A percentile compares a stretch with the other conserved stretches of the same genome.
These are phyloP conservation scores for Ormyrus labotus DNA, from an alignment of 2,888 invertebrate genomes.

Conservation along the genomic window DNA sequence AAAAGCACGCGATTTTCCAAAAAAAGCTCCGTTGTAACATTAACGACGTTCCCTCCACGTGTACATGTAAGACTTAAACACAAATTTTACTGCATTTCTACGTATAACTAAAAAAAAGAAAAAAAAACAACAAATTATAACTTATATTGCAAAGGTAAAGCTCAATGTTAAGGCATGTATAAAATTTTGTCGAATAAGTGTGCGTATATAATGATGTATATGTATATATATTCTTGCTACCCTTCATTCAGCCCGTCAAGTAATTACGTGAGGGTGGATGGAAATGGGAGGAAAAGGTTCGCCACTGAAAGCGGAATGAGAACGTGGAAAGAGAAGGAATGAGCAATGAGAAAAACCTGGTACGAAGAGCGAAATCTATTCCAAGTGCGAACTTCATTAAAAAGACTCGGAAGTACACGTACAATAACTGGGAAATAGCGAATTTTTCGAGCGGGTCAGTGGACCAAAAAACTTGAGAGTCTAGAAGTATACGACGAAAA, in stretches of 20 bases:
- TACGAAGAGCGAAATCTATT: conserved; percentile 18
- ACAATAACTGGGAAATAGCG: neutral
- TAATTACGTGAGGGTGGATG: conserved; percentile 13
- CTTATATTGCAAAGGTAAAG: neutral
- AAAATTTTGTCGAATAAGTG: conserved; percentile 19
- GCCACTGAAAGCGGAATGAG: neutral
- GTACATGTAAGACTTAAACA: conserved; percentile 34
- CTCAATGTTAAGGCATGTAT: conserved; percentile 26
- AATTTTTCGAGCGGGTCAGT: conserved; percentile 8
- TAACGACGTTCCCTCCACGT: conserved; percentile 39
- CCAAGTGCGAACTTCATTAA: conserved; percentile 20
- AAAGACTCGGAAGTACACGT: conserved; percentile 22
- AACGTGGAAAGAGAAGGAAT: neutral
- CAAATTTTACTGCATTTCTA: conserved; percentile 39
- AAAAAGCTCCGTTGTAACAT: conserved; percentile 15
- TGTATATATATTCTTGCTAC: conserved; percentile 36
- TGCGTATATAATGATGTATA: conserved; percentile 21
- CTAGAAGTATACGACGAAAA: neutral
- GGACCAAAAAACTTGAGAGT: conserved; percentile 2
- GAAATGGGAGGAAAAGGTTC: neutral
- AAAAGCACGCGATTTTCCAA: conserved; percentile 6
- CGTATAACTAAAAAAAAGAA: conserved; percentile 9
- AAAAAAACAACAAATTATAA: neutral
- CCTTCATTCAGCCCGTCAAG: conserved; percentile 36
- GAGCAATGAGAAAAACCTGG: neutral